Percentiles rank a stretch among this genome's conserved stretches.
Conservation (phyloP, 2,113 vertebrate genomes). For the Dissostichus mawsoni region DNA sequence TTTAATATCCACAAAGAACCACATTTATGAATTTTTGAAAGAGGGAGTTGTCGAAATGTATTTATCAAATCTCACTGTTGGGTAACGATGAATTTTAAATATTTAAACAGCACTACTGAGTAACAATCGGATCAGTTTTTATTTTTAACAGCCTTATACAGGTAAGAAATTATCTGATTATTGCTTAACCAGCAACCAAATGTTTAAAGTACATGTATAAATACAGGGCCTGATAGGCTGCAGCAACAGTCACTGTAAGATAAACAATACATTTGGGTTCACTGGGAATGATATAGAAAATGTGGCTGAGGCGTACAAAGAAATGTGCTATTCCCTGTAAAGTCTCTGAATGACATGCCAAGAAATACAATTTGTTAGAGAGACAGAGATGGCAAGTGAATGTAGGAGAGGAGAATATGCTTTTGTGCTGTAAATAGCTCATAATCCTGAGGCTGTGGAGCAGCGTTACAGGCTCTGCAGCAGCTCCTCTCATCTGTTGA, state of each 20-base stretch:
- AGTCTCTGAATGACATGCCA: not conserved
- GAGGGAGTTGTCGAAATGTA: not conserved
- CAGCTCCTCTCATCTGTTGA: slow-evolving; percentile 21
- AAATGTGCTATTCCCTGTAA: not conserved
- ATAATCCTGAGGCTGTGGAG: slow-evolving; percentile 61
- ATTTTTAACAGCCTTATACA: not conserved
- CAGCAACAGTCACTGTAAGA: too few species aligned
- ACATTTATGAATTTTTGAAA: slow-evolving; percentile 1
- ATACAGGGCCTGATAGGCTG: too few species aligned
- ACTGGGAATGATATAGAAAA: not conserved
- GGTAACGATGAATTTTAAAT: not conserved
- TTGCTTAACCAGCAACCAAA: not conserved
- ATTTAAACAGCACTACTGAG: not conserved
- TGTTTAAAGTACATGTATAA: not conserved
- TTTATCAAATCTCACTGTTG: not conserved
- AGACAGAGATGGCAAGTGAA: slow-evolving; percentile 14
- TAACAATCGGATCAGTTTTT: not conserved
- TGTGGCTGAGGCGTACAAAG: slow-evolving; percentile 13
- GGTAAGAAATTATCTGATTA: not conserved
- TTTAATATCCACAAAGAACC: slow-evolving; percentile 23
- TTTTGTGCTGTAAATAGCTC: slow-evolving; percentile 62
- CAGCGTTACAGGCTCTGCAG: slow-evolving; percentile 35
- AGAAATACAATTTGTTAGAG: slow-evolving; percentile 2
- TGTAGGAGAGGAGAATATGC: slow-evolving; percentile 40
- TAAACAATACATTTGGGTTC: not conserved